A percentile compares a stretch with the other conserved stretches of the same genome.
These are phyloP conservation scores for Acipenser transmontanus DNA, from an alignment of 2,797 vertebrate genomes.

Conservation along the genomic window DNA sequence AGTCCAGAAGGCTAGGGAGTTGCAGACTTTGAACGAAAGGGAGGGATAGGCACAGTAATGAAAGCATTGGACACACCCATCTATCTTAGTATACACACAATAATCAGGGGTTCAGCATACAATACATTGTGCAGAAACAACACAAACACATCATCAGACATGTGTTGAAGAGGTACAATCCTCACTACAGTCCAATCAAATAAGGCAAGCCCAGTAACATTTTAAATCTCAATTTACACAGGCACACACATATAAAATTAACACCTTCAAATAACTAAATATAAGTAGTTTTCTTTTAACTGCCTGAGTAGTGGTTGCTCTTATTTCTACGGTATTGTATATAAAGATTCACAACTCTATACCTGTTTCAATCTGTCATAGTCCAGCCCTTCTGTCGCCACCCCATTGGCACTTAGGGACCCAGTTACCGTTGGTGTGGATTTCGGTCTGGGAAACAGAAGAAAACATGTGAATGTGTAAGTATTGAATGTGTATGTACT, in stretches of 20 bases:
- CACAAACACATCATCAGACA: too few relatives aligned
- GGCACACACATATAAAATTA: too few relatives aligned
- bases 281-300: too few relatives aligned
- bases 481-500: too few relatives aligned
- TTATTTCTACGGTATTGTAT: not conserved
- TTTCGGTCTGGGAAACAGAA: constrained; percentile 72
- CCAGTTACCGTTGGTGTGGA: constrained; percentile 77
- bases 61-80: constrained; percentile 30
- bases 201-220: too few relatives aligned
- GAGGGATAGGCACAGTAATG: constrained; percentile 24
- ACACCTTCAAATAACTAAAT: too few relatives aligned
- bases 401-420: constrained; percentile 90
- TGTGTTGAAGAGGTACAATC: too few relatives aligned
- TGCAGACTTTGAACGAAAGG: constrained; percentile 35
- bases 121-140: too few relatives aligned
- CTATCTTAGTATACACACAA: not conserved
- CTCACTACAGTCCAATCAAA: too few relatives aligned
- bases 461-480: not conserved
- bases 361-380: constrained; percentile 98
- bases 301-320: too few relatives aligned
- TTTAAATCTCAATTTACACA: too few relatives aligned
- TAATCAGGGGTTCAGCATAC: too few relatives aligned
- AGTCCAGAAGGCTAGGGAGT: constrained; percentile 17
- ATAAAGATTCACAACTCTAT: not conserved
- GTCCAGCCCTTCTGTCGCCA: constrained; percentile 87